Conservation (phyloP, 2,888 invertebrate species). For the Horisme vitalbata region DNA sequence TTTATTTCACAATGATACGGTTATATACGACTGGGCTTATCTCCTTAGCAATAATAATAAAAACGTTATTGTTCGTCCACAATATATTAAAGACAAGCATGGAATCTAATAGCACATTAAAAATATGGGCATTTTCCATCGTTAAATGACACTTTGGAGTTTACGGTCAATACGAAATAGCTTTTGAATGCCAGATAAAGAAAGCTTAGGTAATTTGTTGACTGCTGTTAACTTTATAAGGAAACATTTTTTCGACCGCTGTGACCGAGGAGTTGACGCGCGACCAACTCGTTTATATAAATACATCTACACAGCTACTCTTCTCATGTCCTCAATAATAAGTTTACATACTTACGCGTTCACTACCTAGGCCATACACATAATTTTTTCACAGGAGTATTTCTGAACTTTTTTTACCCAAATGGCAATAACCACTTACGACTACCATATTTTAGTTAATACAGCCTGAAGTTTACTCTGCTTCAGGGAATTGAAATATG, state of each 20-base stretch:
- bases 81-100: constrained; percentile 55
- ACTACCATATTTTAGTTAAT: constrained; percentile 21
- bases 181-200: too few species aligned
- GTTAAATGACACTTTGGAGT: constrained; percentile 52
- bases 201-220: too few species aligned
- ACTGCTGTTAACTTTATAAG: too few species aligned
- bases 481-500: constrained; percentile 24
- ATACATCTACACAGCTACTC: too few species aligned
- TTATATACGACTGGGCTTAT: constrained; percentile 50
- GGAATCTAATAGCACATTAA: constrained; percentile 59
- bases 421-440: constrained; percentile 23
- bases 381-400: not conserved
- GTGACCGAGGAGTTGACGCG: too few species aligned
- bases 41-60: constrained; percentile 57
- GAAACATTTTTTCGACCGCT: too few species aligned
- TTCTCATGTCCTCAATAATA: too few species aligned
- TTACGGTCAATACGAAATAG: constrained; percentile 58
- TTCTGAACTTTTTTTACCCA: constrained; percentile 1
- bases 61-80: constrained; percentile 48
- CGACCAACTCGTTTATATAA: too few species aligned
- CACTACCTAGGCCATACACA: too few species aligned
- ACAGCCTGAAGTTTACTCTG: constrained; percentile 16
- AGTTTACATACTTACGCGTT: too few species aligned
- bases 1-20: constrained; percentile 44
- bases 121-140: constrained; percentile 58